Base-by-base conservation (phyloP, 2,797 vertebrate species). In the Masticophis lateralis region DNA sequence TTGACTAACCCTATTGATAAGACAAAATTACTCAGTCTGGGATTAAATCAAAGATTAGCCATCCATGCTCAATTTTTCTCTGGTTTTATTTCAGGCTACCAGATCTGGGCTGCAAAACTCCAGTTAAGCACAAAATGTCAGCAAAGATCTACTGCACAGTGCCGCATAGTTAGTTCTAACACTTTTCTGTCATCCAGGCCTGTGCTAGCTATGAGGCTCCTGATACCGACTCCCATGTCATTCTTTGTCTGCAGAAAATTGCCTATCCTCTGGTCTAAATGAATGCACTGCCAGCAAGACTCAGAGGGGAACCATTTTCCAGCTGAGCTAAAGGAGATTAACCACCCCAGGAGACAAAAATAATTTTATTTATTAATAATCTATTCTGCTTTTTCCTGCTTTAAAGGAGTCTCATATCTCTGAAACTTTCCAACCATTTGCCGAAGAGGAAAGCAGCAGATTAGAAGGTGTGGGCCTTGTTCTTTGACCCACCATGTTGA, bases 401-500 rank as follows among this genome's bases (percentile, higher is more conserved):
- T 92, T 56, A 90, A 86, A 63, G 25, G 22, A 28, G 13, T 20
- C 63, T 87, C 13, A 16, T n/a, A 18, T 91, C 56, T n/a, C 37
- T 14, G 18, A 47, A 47, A 79, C 86, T 61, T 93, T 43, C 63
- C 20, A 59, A 16, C 25, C 69, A 37, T 91, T 74, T 88, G 20
- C 86, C 14, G 9, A 87, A 90, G 79, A 63, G 53, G 47, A 61
- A 86, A 63, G n/a, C 27, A 86, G 9, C n/a, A 32, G 47, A 37
- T 55, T 6, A 14, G 57, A 32, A 7, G 37, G 5, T 37, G 37
- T 5, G 69, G 13, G 8, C 25, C 28, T 60, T 83, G 27, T 43
- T 88, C 61, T 88, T 91, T 79, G 61, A 60, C 22, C 43, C 28
- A 88, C 88, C n/a, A 55, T 93, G 66, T 56, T 47, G 37, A 93